Evolutionary conservation across 2,888 invertebrate genomes (phyloP), one percentile per base, ranked within the genome.

Genomic region (Hemicrepidius hirtus): DNA sequence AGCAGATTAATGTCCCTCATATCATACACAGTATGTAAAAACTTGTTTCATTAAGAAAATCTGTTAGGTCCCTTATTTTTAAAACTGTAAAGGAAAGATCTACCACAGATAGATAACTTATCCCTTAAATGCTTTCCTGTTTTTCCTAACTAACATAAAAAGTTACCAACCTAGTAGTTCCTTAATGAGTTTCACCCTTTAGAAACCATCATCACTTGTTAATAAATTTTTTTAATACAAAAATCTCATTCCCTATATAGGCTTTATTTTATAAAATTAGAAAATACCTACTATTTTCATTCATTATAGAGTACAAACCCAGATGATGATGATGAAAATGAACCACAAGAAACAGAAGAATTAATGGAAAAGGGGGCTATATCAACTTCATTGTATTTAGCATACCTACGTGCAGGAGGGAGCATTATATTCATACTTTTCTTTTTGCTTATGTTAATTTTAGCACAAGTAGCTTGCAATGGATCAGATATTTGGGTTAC

Each of bases 401-500:
- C 91, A 75, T 95, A 95, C 85, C 92, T 94, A 82, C 88, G 87
- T 71, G 91, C 93, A 3, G 95, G 95, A 59, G 91, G 90, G 3
- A 89, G 90, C 21, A 83, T 90, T 57, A 84, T 94, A 18, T 44
- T 70, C 20, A 20, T 75, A 24, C 28, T 89, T 0, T 79, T 90
- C 7, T 88, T 93, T 3, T 28, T 90, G 0, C 24, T 92, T 0
- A 84, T 91, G 41, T 88, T 93, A 65, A 75, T 94, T 18, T 76
- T 91, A 6, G 93, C 93, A 3, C 95, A 95, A 86, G 83, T 90
- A 20, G 86, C 92, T 63, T 93, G 92, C 68, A 93, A 94, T 49
- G 89, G 91, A 62, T 89, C 91, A 57, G 95, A 96, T 84, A 92
- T 93, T 82, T 95, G 94, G 93, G 89, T 95, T 0, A 92, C 92